These are phyloP conservation scores for Drosophila setosimentum DNA, from an alignment of 2,888 invertebrate species.

Conservation along the genomic window DNA sequence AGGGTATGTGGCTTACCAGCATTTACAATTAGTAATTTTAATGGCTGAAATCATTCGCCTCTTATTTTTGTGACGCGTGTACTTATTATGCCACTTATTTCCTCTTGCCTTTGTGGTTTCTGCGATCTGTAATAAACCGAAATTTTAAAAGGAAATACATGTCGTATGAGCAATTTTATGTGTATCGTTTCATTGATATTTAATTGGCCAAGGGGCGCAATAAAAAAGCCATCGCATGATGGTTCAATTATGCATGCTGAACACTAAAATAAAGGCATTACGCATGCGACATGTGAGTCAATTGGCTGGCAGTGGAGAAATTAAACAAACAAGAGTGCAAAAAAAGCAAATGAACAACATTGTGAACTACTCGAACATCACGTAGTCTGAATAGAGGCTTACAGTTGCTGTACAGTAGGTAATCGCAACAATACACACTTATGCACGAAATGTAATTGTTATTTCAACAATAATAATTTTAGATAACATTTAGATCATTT, in stretches of 20 bases:
- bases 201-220: conserved; percentile 39
- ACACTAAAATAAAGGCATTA: conserved; percentile 31
- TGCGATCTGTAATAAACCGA: neutral
- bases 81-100: neutral
- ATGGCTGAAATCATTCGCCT: conserved; percentile 11
- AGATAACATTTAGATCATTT: too few relatives aligned
- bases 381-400: conserved; percentile 32
- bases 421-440: conserved; percentile 3
- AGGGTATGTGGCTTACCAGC: neutral
- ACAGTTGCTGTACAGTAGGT: conserved; percentile 31
- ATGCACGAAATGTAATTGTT: too few relatives aligned
- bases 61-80: conserved; percentile 5
- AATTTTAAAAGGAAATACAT: conserved; percentile 16
- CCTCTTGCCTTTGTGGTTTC: neutral
- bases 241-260: conserved; percentile 25
- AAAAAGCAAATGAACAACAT: conserved; percentile 21
- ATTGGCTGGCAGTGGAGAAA: conserved; percentile 12
- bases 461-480: neutral
- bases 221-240: conserved; percentile 41
- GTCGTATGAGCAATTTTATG: conserved; percentile 24
- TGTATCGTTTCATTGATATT: conserved; percentile 37
- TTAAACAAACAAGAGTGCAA: conserved; percentile 19
- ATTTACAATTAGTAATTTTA: conserved; percentile 13
- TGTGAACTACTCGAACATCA: conserved; percentile 30
- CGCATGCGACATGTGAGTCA: conserved; percentile 55